Evolutionary conservation across 53 echinoderm and acorn worm genomes (phyloP).

Genomic region (Echinometra lucunter): DNA sequence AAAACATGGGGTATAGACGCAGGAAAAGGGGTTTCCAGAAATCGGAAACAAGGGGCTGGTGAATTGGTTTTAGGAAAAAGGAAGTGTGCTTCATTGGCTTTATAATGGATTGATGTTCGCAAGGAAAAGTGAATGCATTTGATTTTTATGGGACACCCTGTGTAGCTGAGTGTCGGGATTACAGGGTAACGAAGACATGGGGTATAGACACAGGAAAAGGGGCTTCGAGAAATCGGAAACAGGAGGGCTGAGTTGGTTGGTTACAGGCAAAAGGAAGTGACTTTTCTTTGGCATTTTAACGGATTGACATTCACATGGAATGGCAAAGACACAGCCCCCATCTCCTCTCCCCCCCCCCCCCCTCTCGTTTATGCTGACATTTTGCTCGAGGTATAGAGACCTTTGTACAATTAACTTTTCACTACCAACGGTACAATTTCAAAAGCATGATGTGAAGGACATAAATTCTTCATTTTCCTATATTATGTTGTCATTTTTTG

Average conservation of each 20-base stretch:
- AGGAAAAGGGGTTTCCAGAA: too few relatives aligned
- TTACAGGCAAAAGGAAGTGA: background rate
- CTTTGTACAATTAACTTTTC: background rate
- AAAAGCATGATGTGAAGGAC: background rate
- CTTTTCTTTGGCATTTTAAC: conserved; percentile 18
- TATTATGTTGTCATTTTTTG: background rate
- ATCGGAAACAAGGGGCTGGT: too few relatives aligned
- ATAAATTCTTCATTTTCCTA: background rate
- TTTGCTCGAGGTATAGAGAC: background rate
- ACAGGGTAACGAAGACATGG: conserved; percentile 3
- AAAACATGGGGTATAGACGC: too few relatives aligned
- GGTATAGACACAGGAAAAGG: conserved; percentile 34
- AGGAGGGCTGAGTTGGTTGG: conserved; percentile 35
- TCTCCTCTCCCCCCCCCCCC: background rate
- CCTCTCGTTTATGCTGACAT: background rate
- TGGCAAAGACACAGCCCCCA: too few relatives aligned
- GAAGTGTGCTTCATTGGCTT: too few relatives aligned
- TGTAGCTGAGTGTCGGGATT: background rate
- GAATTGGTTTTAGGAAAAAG: too few relatives aligned
- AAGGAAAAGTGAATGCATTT: background rate
- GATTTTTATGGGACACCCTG: conserved; percentile 10
- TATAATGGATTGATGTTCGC: too few relatives aligned
- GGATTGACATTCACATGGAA: conserved; percentile 20
- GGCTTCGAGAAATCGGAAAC: conserved; percentile 32
- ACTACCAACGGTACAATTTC: background rate